Conservation (phyloP, 1,140 invertebrate genomes). For the Triops longicaudatus region DNA sequence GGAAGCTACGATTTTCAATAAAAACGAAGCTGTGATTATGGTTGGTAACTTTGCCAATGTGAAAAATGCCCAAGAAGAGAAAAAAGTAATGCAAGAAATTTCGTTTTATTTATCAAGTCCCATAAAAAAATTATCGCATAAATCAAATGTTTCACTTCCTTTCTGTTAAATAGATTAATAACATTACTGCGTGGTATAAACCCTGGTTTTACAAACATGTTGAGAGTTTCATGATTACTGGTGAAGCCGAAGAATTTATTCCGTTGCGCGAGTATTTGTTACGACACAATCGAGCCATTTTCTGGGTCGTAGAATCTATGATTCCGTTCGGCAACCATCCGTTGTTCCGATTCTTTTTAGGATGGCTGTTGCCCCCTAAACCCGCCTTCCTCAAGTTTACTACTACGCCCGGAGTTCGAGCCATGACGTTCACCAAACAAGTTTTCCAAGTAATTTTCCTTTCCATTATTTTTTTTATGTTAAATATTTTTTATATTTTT, state of each 20-base stretch:
- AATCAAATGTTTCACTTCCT: too few relatives aligned
- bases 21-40: constrained; percentile 48
- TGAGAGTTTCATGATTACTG: constrained; percentile 43
- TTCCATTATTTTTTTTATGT: neutral
- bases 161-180: constrained; percentile 44
- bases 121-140: too few relatives aligned
- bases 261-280: constrained; percentile 47
- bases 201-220: constrained; percentile 59
- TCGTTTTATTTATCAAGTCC: neutral
- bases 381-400: constrained; percentile 47
- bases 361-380: constrained; percentile 45
- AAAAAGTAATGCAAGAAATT: neutral
- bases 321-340: constrained; percentile 45
- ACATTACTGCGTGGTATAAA: constrained; percentile 46
- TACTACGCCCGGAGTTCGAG: constrained; percentile 46
- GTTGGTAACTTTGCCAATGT: constrained; percentile 29
- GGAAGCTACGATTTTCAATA: constrained; percentile 47
- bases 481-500: constrained; percentile 40
- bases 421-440: constrained; percentile 49
- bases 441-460: constrained; percentile 28
- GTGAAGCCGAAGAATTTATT: constrained; percentile 45
- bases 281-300: constrained; percentile 47
- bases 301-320: constrained; percentile 50
- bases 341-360: constrained; percentile 38
- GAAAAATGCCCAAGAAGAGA: constrained; percentile 23